These are phyloP conservation scores for Ptychobarbus kaznakovi DNA, from an alignment of 2,797 vertebrate species.

Conservation along the genomic window DNA sequence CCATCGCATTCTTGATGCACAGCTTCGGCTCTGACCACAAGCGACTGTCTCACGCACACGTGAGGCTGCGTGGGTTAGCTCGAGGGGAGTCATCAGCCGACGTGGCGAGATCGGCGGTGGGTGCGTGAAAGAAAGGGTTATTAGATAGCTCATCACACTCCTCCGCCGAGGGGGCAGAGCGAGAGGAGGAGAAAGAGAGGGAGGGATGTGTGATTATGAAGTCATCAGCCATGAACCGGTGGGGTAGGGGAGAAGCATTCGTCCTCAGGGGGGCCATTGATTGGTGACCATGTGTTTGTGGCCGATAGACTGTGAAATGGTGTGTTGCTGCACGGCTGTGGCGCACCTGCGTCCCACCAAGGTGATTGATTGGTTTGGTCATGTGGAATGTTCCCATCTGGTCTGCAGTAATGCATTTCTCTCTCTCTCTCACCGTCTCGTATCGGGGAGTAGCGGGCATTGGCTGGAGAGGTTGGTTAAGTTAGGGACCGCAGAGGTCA, in stretches of 20 bases:
- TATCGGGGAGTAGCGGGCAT: slow-evolving; percentile 83
- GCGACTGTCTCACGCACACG: neutral
- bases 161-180: slow-evolving; percentile 68
- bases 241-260: slow-evolving; percentile 86
- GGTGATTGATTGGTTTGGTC: slow-evolving; percentile 99
- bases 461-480: slow-evolving; percentile 82
- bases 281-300: slow-evolving; percentile 99
- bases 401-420: slow-evolving; percentile 94
- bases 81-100: slow-evolving; percentile 13
- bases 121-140: slow-evolving; percentile 86
- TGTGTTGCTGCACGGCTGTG: slow-evolving; percentile 99
- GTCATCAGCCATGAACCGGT: slow-evolving; percentile 99
- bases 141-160: slow-evolving; percentile 93
- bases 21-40: slow-evolving; percentile 43
- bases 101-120: slow-evolving; percentile 10
- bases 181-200: slow-evolving; percentile 23
- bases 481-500: slow-evolving; percentile 63
- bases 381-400: slow-evolving; percentile 99
- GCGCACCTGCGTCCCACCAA: slow-evolving; percentile 98
- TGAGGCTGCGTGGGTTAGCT: slow-evolving; percentile 27
- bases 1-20: slow-evolving; percentile 46
- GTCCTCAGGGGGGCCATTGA: slow-evolving; percentile 99
- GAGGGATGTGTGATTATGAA: slow-evolving; percentile 99
- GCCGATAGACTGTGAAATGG: slow-evolving; percentile 99
- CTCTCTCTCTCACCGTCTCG: slow-evolving; percentile 30